A percentile compares a stretch with the other conserved stretches of the same genome.
These are phyloP conservation scores for Micrastur ruficollis DNA, from an alignment of 2,797 vertebrate genomes.

Conservation along the genomic window DNA sequence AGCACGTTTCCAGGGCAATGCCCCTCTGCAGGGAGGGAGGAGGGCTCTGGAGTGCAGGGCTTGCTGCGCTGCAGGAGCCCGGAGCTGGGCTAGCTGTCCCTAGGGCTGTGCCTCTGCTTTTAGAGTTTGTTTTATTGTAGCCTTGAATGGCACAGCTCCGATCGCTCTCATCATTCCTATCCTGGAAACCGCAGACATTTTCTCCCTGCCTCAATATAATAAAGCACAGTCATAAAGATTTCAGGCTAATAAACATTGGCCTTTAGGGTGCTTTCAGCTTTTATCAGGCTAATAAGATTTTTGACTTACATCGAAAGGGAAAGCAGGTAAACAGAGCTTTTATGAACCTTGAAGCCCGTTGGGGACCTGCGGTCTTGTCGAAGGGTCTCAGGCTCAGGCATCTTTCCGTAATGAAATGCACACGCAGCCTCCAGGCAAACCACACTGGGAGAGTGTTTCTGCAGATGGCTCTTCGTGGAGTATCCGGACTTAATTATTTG, in stretches of 20 bases:
- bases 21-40: not conserved
- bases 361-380: not conserved
- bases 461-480: not conserved
- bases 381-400: not conserved
- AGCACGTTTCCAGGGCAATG: accelerated
- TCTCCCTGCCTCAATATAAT: not conserved
- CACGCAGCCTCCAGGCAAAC: not conserved
- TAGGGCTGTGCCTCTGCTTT: not conserved
- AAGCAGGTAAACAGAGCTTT: not conserved
- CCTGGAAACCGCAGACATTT: accelerated
- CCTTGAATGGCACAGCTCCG: not conserved
- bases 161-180: accelerated
- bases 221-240: not conserved
- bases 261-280: slow-evolving; percentile 19
- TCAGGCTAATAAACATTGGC: slow-evolving; percentile 4
- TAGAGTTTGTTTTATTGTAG: not conserved
- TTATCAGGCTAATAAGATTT: slow-evolving; percentile 33
- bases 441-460: accelerated
- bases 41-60: not conserved
- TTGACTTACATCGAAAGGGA: not conserved
- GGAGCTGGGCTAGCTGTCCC: not conserved
- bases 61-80: not conserved
- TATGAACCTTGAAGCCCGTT: not conserved
- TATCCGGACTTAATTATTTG: not conserved
- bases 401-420: not conserved